Percentiles rank a stretch among this genome's conserved stretches.
These are phyloP conservation scores for Microcebus jonahi DNA, from an alignment of 2,113 vertebrate genomes.

Conservation along the genomic window DNA sequence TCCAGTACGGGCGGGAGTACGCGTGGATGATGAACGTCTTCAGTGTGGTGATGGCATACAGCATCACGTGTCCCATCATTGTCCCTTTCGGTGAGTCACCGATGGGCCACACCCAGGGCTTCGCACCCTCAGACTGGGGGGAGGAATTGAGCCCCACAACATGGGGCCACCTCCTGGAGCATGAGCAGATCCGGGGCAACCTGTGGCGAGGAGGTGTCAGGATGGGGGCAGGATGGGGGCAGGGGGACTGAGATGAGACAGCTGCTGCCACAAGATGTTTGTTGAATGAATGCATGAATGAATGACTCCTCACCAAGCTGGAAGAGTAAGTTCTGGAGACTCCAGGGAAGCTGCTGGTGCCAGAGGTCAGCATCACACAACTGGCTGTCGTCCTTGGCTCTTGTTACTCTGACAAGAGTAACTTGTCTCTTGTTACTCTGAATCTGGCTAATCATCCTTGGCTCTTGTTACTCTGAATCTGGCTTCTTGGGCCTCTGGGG, in stretches of 20 bases:
- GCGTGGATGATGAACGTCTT: conserved; percentile 98
- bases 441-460: too few relatives aligned
- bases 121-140: not conserved
- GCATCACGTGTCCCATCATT: conserved; percentile 97
- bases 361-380: fast-evolving
- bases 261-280: not conserved
- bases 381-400: not conserved
- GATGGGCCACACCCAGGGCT: not conserved
- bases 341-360: not conserved
- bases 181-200: not conserved
- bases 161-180: not conserved
- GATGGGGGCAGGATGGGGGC: not conserved
- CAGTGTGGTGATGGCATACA: conserved; percentile 96
- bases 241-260: not conserved
- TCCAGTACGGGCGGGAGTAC: conserved; percentile 97
- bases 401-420: too few relatives aligned
- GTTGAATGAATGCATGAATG: not conserved
- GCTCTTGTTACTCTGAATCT: not conserved
- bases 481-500: not conserved
- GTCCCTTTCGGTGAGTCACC: conserved; percentile 94
- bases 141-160: not conserved
- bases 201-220: not conserved
- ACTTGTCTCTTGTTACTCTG: too few relatives aligned
- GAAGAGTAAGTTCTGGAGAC: not conserved
- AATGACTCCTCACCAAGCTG: not conserved